These are phyloP conservation scores for Caenorhabditis drosophilae DNA, from an alignment of 2,888 invertebrate species.

Conservation along the genomic window DNA sequence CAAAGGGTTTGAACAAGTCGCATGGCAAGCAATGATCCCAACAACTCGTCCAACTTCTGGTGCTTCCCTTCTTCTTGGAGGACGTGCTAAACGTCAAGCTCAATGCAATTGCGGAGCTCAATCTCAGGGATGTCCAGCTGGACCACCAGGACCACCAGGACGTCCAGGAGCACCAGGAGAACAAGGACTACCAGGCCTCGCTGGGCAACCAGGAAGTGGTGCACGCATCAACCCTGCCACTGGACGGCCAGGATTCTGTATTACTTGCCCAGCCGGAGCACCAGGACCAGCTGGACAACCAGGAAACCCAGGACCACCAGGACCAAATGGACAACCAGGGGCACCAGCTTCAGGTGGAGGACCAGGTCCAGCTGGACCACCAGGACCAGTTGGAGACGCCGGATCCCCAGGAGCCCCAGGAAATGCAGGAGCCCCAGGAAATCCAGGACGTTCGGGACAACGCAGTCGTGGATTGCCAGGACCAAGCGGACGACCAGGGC, in stretches of 20 bases:
- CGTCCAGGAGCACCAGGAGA: conserved; percentile 42
- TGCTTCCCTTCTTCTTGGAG: conserved; percentile 25
- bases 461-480: conserved; percentile 36
- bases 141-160: conserved; percentile 51
- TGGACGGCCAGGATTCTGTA: conserved; percentile 32
- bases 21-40: conserved; percentile 42
- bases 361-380: conserved; percentile 27
- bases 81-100: conserved; percentile 44
- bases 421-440: conserved; percentile 31
- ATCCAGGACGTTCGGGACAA: conserved; percentile 18
- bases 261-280: conserved; percentile 39
- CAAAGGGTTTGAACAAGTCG: conserved; percentile 31
- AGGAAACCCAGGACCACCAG: conserved; percentile 29
- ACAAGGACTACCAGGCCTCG: conserved; percentile 28
- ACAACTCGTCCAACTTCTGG: conserved; percentile 25
- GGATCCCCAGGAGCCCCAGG: conserved; percentile 28
- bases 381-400: conserved; percentile 30
- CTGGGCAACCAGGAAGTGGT: conserved; percentile 36
- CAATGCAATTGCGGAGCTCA: conserved; percentile 48
- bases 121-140: conserved; percentile 45
- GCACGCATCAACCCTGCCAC: conserved; percentile 33
- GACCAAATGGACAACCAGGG: conserved; percentile 26
- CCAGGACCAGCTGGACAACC: conserved; percentile 31
- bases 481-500: conserved; percentile 41
- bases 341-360: conserved; percentile 22